A percentile compares a stretch with the other conserved stretches of the same genome.
These are phyloP conservation scores for Echinops telfairi DNA, from an alignment of 2,113 vertebrate genomes.

Conservation along the genomic window DNA sequence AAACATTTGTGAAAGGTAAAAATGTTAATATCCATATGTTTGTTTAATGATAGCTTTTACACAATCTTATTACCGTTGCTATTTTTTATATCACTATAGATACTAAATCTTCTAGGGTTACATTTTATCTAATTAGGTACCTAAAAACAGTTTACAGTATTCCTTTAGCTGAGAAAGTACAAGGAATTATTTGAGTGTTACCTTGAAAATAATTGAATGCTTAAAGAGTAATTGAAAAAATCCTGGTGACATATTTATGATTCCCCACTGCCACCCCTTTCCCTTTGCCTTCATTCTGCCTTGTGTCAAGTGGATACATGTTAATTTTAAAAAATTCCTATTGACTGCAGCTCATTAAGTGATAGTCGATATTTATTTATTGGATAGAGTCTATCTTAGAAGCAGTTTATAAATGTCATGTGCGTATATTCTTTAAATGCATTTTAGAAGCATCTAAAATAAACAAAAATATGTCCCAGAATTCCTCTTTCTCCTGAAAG, in stretches of 20 bases:
- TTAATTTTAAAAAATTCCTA: slow-evolving; percentile 70
- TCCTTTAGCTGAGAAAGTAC: slow-evolving; percentile 73
- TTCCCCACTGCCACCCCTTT: slow-evolving; percentile 49
- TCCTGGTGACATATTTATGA: slow-evolving; percentile 82
- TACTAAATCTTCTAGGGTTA: slow-evolving; percentile 79
- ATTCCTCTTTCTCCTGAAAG: background rate
- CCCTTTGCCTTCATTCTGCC: slow-evolving; percentile 75
- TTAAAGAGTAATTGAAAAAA: slow-evolving; percentile 78
- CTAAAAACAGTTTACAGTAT: slow-evolving; percentile 71
- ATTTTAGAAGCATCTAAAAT: slow-evolving; percentile 59
- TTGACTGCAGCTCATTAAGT: slow-evolving; percentile 40
- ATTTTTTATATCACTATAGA: slow-evolving; percentile 75
- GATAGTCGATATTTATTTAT: background rate
- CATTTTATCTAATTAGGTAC: slow-evolving; percentile 80
- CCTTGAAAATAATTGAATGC: slow-evolving; percentile 76
- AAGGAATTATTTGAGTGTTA: slow-evolving; percentile 79
- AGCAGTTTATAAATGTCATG: slow-evolving; percentile 45
- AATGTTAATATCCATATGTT: slow-evolving; percentile 69
- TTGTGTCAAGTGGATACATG: slow-evolving; percentile 65
- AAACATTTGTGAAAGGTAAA: slow-evolving; percentile 80
- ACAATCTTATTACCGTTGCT: slow-evolving; percentile 76
- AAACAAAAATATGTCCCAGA: background rate
- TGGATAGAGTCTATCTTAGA: slow-evolving; percentile 55
- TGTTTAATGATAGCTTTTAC: slow-evolving; percentile 80
- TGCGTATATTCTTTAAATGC: no score